Evolutionary conservation across 64 coral and sea anemone genomes (phyloP).

Genomic region (Dendronephthya gigantea): DNA sequence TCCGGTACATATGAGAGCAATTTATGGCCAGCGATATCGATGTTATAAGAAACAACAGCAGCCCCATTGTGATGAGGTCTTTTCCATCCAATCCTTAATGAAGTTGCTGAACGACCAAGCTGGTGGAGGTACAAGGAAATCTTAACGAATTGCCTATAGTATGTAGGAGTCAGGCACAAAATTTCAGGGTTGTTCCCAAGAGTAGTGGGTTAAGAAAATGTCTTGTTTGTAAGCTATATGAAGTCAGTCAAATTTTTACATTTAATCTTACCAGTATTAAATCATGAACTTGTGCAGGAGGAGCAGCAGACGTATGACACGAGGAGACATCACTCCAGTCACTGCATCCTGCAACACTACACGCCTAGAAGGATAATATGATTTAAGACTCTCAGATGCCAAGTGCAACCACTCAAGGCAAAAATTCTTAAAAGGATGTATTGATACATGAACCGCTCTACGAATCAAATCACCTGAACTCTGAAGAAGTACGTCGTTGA

Average conservation of each 20-base stretch:
- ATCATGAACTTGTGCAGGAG: slow-evolving; percentile 55
- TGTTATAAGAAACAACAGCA: slow-evolving; percentile 70
- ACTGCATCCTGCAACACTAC: slow-evolving; percentile 64
- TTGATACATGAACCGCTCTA: too few relatives aligned
- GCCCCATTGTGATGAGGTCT: slow-evolving; percentile 71
- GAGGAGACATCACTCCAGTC: slow-evolving; percentile 76
- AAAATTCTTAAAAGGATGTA: too few relatives aligned
- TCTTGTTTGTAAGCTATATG: too few relatives aligned
- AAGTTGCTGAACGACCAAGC: neutral
- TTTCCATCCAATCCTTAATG: slow-evolving; percentile 55
- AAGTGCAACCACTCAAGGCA: too few relatives aligned
- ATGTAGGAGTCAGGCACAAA: neutral
- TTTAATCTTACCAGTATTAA: slow-evolving; percentile 61
- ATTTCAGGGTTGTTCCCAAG: neutral
- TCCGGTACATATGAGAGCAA: slow-evolving; percentile 63
- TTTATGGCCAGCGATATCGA: slow-evolving; percentile 58
- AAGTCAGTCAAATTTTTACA: neutral
- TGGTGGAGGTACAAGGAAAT: neutral
- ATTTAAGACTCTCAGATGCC: neutral
- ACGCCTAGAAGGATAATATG: slow-evolving; percentile 39
- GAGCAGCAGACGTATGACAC: slow-evolving; percentile 77
- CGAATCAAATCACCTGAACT: slow-evolving; percentile 42
- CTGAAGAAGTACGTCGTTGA: slow-evolving; percentile 77
- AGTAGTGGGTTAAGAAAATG: neutral
- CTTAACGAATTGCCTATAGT: too few relatives aligned